Evolutionary conservation across 2,888 invertebrate genomes (phyloP), one percentile per base, ranked within the genome.

Genomic region (Dichetophora obliterata): DNA sequence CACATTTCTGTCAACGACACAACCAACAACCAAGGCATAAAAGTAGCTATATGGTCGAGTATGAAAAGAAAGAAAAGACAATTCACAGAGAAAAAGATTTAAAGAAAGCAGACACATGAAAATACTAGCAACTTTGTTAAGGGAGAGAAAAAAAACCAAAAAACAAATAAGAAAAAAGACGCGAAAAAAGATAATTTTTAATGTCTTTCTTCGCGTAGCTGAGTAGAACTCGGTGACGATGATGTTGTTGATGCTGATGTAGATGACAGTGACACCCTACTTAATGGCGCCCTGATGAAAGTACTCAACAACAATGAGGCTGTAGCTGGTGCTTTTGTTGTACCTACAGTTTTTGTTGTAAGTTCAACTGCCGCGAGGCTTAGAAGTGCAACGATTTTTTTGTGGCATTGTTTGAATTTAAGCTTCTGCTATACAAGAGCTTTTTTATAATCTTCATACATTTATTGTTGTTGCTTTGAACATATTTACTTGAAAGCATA

Each of bases 321-420:
- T 31, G 71, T 57, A 27, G 70, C 34, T 70, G 63, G 16, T 75
- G 61, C 22, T 75, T 22, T 31, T 75, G 75, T 14, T 57, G 14
- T 37, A 59, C 6, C 57, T 59, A 37, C 37, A 9, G 14, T 34
- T 71, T 31, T 57, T 54, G 43, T 37, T 16, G 48, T 48, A 4
- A 63, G 63, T 50, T 31, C 24, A 50, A 22, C 63, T 48, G 50
- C 73, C 31, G 11, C 50, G 19, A 31, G 50, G 31, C 63, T 43
- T 14, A 43, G 43, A 43, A 43, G 11, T 37, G 52, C 34, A 70
- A 50, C 19, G 14, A 31, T 27, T 27, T 27, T 59, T 27, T 59
- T 27, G 27, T 11, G 27, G 31, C 34, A 27, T 34, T 31, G 34
- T 43, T 43, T 43, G 14, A 43, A 43, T 43, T 43, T 11, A 11